Evolutionary conservation across 2,888 invertebrate genomes (phyloP), one percentile per base, ranked within the genome.

Genomic region (Odontothrips loti): DNA sequence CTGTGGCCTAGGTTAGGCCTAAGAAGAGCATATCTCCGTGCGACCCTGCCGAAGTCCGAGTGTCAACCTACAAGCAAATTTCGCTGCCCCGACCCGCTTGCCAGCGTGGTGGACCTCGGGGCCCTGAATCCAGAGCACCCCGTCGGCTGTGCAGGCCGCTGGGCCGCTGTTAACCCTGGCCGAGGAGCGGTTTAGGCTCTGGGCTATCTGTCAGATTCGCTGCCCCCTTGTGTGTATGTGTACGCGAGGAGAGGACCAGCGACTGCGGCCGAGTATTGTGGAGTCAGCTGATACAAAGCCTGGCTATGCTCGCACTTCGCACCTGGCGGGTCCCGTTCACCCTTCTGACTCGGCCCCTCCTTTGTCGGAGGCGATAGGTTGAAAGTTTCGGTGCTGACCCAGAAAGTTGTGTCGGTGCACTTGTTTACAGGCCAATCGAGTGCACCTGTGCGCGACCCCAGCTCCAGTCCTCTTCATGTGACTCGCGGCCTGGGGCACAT

Each of bases 1-100:
- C 68, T 75, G 68, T 75, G 68, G 68, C 68, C 68, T 75, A 75
- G 68, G 68, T 75, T 75, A 75, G 68, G 68, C 68, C 68, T 75
- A 75, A 75, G 68, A 75, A 27, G 68, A 75, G 68, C 68, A 75
- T 75, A 75, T 75, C 68, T 75, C 68, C 23, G 23, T 27, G 27
- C 68, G 68, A 75, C 68, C 68, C 68, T 75, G 68, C 27, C 68
- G 23, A 27, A 27, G 68, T 75, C 68, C 27, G 27, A 75, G 68
- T 75, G 68, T 75, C 68, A 75, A 75, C 27, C 27, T 75, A 27
- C 23, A 12, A 75, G 23, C 27, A 27, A 75, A 27, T 75, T 75
- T 23, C 12, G 58, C 15, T 58, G 58, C 20, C 20, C 20, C 20
- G 58, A 15, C 20, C 20, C 17, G 58, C 58, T 6, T 43, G 34